These are phyloP conservation scores for Gymnoscopelus braueri DNA, from an alignment of 2,797 vertebrate species.

Conservation along the genomic window DNA sequence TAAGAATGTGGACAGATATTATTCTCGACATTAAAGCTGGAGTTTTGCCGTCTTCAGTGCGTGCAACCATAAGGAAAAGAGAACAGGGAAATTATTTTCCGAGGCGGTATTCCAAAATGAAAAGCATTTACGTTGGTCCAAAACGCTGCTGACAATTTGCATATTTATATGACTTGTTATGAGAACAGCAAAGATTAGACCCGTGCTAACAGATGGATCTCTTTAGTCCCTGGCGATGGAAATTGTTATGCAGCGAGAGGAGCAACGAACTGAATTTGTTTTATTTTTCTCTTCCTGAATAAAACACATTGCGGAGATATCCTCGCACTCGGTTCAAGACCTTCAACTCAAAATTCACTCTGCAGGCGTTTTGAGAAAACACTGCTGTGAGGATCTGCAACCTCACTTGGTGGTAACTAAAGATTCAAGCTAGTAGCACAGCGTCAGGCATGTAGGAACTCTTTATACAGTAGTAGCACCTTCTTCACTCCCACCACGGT, in stretches of 20 bases:
- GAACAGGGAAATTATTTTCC: constrained; percentile 5
- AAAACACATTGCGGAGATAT: constrained; percentile 13
- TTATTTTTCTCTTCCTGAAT: constrained; percentile 15
- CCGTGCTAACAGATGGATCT: constrained; percentile 45
- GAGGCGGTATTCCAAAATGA: constrained; percentile 33
- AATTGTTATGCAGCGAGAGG: constrained; percentile 32
- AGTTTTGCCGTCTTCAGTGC: background rate
- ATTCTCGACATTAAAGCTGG: background rate
- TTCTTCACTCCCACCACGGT: no score
- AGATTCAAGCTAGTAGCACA: no score
- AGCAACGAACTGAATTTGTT: constrained; percentile 43
- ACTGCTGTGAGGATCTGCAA: background rate
- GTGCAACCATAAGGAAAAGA: background rate
- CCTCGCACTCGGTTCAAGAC: constrained; percentile 6
- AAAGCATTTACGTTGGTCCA: constrained; percentile 27
- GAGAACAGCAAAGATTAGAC: constrained; percentile 47
- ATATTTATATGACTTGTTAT: constrained; percentile 53
- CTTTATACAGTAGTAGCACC: no score
- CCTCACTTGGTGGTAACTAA: background rate
- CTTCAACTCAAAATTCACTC: background rate
- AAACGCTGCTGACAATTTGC: constrained; percentile 45
- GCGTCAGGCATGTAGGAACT: no score
- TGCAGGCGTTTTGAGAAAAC: background rate
- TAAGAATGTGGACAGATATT: constrained; percentile 1
- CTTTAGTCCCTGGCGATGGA: constrained; percentile 39